Base-by-base conservation (phyloP, 2,113 vertebrate species). In the Sinocyclocheilus rhinocerous region DNA sequence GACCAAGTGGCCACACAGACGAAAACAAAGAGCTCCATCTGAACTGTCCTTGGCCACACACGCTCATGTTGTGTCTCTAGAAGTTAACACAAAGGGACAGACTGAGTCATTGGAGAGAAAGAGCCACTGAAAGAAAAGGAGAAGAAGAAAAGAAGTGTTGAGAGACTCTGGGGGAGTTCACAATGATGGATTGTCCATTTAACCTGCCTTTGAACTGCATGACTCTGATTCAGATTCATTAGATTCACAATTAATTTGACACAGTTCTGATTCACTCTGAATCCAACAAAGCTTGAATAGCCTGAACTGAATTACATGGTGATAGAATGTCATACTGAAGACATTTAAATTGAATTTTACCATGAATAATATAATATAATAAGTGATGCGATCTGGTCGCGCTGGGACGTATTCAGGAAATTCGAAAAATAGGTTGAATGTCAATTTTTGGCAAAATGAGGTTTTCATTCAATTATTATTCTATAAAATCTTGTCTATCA, bases 1-100 rank as follows among this genome's bases (percentile, higher is more conserved):
- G 77, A 86, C 52, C 55, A 52, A 86, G 76, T 84, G 85, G 83
- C 80, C 88, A 77, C 82, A 81, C 75, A 87, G 86, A 81, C 59
- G 84, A 83, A 76, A 80, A 76, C 78, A 83, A 61, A 85, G 48
- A 76, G 70, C 67, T 65, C 33, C 57, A 84, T 85, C 29, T 85
- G 87, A 82, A 83, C 70, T 52, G 65, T 79, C 78, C 20, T 77
- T 87, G 73, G 80, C 77, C 78, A 65, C 85, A 84, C 57, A 87
- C 24, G 7, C 73, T 52, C 61, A 7, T 84, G 61, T 76, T 81
- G 39, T 86, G 80, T 48, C 63, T 88, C 50, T 36, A 80, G 45
- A 36, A 84, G 59, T 75, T 67, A 76, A 80, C 69, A 70, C 78
- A 85, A 79, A 82, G 84, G 61, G 57, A 84, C 69, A 89, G 75